Percentiles rank a stretch among this genome's conserved stretches.
Evolutionary conservation across 2,797 vertebrate species (phyloP).

Genomic region (Manis pentadactyla): DNA sequence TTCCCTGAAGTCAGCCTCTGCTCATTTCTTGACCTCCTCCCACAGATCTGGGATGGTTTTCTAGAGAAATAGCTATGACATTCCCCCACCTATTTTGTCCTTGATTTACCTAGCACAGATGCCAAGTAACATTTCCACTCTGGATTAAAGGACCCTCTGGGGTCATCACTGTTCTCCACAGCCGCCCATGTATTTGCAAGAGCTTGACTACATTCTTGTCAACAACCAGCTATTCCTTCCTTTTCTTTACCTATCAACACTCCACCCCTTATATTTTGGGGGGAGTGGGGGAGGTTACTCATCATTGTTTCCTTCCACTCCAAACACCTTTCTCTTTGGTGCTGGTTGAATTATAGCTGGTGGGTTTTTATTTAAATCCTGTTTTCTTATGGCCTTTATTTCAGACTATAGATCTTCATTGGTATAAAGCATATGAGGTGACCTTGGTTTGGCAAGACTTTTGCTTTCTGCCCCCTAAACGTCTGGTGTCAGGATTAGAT

Average conservation of each 20-base stretch:
- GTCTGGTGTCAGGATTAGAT: background rate
- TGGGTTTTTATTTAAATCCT: background rate
- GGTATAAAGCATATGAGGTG: background rate
- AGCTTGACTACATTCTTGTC: background rate
- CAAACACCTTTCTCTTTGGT: constrained; percentile 14
- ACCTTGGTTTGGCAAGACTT: background rate
- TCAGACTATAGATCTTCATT: background rate
- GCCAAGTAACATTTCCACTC: background rate
- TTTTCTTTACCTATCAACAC: background rate
- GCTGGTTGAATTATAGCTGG: background rate
- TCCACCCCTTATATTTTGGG: background rate
- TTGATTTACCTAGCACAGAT: background rate
- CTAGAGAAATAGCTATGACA: constrained; percentile 41
- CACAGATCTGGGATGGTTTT: constrained; percentile 63
- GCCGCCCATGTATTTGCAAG: background rate
- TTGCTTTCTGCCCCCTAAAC: background rate
- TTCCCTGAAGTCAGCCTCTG: background rate
- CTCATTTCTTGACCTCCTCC: constrained; percentile 60
- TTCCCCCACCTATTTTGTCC: constrained; percentile 41
- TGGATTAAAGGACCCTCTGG: constrained; percentile 17
- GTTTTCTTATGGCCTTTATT: constrained; percentile 36
- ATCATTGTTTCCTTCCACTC: background rate
- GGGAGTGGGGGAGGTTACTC: background rate
- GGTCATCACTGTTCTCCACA: background rate
- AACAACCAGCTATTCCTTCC: background rate